Conservation (phyloP, 1,140 invertebrate genomes). For the Stratiolaelaps scimitus region DNA sequence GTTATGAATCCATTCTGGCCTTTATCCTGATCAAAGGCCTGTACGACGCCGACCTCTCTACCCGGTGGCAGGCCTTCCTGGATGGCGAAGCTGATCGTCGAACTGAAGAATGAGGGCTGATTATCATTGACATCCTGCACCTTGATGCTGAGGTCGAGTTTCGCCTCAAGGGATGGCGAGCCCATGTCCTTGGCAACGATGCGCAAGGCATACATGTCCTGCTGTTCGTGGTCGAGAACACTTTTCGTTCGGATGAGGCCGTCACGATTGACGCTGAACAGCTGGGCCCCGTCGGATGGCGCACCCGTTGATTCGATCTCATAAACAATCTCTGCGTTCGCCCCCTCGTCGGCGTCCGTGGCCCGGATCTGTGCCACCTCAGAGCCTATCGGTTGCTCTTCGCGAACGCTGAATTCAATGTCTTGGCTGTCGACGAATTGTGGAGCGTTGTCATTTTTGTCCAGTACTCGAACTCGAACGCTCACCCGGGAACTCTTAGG, state of each 20-base stretch:
- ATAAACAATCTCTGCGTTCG: slow-evolving; percentile 76
- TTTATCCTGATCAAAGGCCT: slow-evolving; percentile 52
- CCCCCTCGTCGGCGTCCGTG: slow-evolving; percentile 67
- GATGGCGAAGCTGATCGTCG: slow-evolving; percentile 72
- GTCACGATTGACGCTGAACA: slow-evolving; percentile 70
- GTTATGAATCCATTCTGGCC: slow-evolving; percentile 60
- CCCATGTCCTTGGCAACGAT: slow-evolving; percentile 75
- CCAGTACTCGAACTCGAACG: slow-evolving; percentile 57
- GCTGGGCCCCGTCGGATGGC: slow-evolving; percentile 56
- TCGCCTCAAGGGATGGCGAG: slow-evolving; percentile 59
- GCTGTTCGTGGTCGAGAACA: slow-evolving; percentile 77
- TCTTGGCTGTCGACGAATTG: slow-evolving; percentile 73
- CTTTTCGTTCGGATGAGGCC: slow-evolving; percentile 74
- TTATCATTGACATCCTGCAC: slow-evolving; percentile 41
- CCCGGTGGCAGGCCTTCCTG: slow-evolving; percentile 62
- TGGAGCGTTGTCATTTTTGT: slow-evolving; percentile 81
- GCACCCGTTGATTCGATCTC: slow-evolving; percentile 49
- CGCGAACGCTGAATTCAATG: slow-evolving; percentile 68
- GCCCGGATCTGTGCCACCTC: slow-evolving; percentile 72
- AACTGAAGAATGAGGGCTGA: slow-evolving; percentile 50
- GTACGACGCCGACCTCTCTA: slow-evolving; percentile 61
- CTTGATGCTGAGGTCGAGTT: slow-evolving; percentile 50
- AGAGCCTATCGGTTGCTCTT: slow-evolving; percentile 68
- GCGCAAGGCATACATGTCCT: slow-evolving; percentile 65
- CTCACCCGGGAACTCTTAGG: slow-evolving; percentile 51